Evolutionary conservation across 2,113 vertebrate genomes (phyloP).

Genomic region (Odobenus rosmarus): DNA sequence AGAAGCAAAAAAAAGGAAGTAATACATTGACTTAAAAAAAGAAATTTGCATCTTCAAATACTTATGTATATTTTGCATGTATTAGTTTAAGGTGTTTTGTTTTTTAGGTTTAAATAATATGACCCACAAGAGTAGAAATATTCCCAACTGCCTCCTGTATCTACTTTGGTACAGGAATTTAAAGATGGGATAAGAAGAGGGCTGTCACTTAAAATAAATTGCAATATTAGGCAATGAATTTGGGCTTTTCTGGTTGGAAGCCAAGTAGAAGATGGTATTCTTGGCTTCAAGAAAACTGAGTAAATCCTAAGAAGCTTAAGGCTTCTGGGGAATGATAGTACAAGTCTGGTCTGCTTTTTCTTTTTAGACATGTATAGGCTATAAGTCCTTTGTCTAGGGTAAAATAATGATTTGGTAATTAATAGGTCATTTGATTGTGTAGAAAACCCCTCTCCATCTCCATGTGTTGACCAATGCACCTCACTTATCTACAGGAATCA

Average conservation of each 20-base stretch:
- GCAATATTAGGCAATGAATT: background rate
- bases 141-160: background rate
- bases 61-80: background rate
- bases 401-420: background rate
- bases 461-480: background rate
- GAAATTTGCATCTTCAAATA: slow-evolving; percentile 2
- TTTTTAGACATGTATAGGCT: background rate
- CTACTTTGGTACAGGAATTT: background rate
- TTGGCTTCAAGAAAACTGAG: background rate
- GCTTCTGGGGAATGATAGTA: background rate
- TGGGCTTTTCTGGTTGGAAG: background rate
- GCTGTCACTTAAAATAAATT: background rate
- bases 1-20: background rate
- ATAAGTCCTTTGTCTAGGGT: background rate
- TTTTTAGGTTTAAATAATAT: background rate
- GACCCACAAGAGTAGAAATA: background rate
- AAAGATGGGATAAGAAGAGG: background rate
- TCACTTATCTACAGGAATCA: background rate
- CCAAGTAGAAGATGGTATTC: background rate
- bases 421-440: background rate
- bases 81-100: background rate
- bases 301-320: background rate
- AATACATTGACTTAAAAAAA: background rate
- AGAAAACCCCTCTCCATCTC: background rate
- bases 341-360: background rate